Base-by-base conservation (phyloP, 2,797 vertebrate genomes). In the Xiphophorus birchmanni region DNA sequence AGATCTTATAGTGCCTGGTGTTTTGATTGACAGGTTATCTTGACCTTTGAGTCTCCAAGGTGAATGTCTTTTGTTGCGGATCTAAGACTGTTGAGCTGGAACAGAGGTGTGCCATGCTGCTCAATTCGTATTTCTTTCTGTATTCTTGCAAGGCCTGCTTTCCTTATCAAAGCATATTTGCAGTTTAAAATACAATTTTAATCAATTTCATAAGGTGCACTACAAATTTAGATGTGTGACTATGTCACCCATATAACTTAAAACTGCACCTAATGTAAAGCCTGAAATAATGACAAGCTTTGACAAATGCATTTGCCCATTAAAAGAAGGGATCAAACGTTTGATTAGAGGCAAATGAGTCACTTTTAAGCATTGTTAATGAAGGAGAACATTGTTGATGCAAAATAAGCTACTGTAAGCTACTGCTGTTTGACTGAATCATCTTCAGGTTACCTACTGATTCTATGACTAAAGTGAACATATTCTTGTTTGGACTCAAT, bases 21-120 rank as follows among this genome's bases (percentile, higher is more conserved):
- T 93, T 92, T 87, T 86, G 63, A 37, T 93, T 95, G 90, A 89
- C 80, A 80, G 23, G 12, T 65, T 45, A 73, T 79, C 52, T 65
- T 80, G 83, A n/a, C 80, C 50, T 18, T 56, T 9, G 26, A 48
- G 63, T 56, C 75, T 18, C 83, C 84, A 84, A 91, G 88, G 90
- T 90, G 84, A 91, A 88, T 85, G 77, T 81, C 77, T 78, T 87
- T 63, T 47, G 82, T 60, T 81, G 58, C 67, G 78, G 65, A n/a
- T 73, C 35, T 45, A 77, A 82, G 80, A 83, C 67, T 80, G n/a
- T 35, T 35, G 40, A 73, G 74, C 73, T 44, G 45, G 63, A 56
- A 45, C 5, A 69, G 44, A 75, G 48, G 48, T 40, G 21, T 40
- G 37, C 3, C 32, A 37, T 65, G 54, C 67, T 29, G 37, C 76